Base-by-base conservation (phyloP, 2,113 vertebrate genomes). In the Vimba vimba region DNA sequence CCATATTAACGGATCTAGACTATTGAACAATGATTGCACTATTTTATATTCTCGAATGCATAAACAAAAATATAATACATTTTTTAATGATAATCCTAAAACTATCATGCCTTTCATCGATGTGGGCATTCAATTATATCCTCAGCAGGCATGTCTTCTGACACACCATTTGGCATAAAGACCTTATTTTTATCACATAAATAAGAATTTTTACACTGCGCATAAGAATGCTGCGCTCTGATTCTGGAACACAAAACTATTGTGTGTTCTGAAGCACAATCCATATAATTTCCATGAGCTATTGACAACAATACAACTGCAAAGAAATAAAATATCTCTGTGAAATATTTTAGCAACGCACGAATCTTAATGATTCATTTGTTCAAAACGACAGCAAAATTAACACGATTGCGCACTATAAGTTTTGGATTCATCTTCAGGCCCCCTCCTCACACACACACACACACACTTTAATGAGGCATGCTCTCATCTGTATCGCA, bases 401-500 rank as follows among this genome's bases (percentile, higher is more conserved):
- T 6, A 74, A 45, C 43, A 47, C 5, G 43, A 74, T 59, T 59
- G 30, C 30, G 19, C 30, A 6, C 21, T 36, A 4, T 36, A 9
- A 23, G 33, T 2, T 23, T 11, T 17, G 59, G 39, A 82, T 82
- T 50, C 30, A 76, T 81, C 47, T 74, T 74, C 57, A 75, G 55
- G 25, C 77, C 1, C 33, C 33, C 6, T 60, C 19, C 57, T 39
- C 71, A 33, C 30, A 33, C 30, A 33, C 27, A 36, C 50, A 57
- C 52, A 62, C 68, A 74, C 71, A 21, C 55, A 45, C 23, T 59
- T 85, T 85, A 85, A 85, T 50, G 59, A 77, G 74, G 43, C 62
- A 75, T 60, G 73, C 21, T 7, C 55, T 57, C 55, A 57, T 57
- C 55, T 21, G 55, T 75, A 36, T 52, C 33, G 43, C 66, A 80